phyloP scores from a whole-genome alignment of 2,113 vertebrate genomes.

The Nyctereutes procyonoides region DNA sequence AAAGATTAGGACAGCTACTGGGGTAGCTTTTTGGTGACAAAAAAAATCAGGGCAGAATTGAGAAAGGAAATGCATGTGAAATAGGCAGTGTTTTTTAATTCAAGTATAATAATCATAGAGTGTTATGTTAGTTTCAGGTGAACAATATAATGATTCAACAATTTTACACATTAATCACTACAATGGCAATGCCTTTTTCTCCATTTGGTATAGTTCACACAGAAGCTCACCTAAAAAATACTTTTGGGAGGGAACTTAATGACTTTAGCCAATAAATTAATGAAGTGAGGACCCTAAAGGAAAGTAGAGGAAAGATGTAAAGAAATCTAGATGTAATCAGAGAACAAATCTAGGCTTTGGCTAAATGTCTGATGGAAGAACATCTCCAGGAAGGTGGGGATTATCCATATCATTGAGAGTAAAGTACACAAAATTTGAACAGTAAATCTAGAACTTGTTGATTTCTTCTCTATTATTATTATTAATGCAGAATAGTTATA shows the following conservation, averaged over 20 bases:
- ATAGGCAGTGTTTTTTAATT: background rate
- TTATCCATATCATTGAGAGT: background rate
- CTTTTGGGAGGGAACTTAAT: background rate
- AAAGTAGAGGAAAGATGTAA: background rate
- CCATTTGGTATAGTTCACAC: background rate
- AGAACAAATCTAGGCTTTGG: background rate
- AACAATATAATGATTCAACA: background rate
- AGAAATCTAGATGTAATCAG: background rate
- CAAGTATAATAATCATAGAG: background rate
- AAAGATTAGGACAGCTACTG: background rate
- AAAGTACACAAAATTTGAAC: background rate
- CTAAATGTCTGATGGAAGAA: background rate
- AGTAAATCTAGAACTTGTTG: background rate
- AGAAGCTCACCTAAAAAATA: background rate
- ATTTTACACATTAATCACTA: background rate
- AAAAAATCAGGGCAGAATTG: background rate
- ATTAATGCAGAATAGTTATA: background rate
- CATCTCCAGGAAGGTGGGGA: background rate
- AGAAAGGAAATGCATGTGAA: background rate
- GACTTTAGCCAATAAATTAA: background rate
- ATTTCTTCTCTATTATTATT: background rate
- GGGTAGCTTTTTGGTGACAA: background rate
- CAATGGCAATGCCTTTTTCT: background rate
- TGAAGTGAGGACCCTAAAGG: background rate
- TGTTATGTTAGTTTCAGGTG: background rate